Base-by-base conservation (phyloP, 2,888 invertebrate species). In the Hedya salicella region DNA sequence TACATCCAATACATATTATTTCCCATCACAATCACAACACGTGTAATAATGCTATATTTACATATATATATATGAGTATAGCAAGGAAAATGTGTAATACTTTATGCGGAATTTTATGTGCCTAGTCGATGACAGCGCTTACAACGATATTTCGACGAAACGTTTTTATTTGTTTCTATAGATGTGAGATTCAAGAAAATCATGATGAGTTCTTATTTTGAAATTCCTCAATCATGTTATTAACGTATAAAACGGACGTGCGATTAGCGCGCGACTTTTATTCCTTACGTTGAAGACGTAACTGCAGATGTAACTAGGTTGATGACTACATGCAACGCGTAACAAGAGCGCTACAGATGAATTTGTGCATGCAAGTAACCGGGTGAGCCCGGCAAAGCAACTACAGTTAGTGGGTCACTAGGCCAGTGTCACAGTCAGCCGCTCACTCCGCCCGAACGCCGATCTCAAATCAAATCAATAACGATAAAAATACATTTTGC, bases 361-460 rank as follows among this genome's bases (percentile, higher is more conserved):
- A 83, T 78, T 82, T 83, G 81, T 79, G 78, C 74, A 83, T 85
- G 82, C 77, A 72, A 77, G 76, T 73, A 54, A 57, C 39, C 53
- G 39, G 69, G 69, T 69, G 73, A 71, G 61, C 69, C 66, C 68
- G 74, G 69, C 71, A 72, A 72, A 71, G n/a, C 68, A 71, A 73
- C 70, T 74, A 73, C 71, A 78, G 70, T 72, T 73, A 78, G 78
- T 83, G 75, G 87, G 88, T 88, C 83, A 89, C 71, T 72, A 68
- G 85, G 87, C 81, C 89, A 89, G 87, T 89, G 89, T 85, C 88
- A 79, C 75, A 68, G 71, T 75, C 75, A 71, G 67, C 68, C 61
- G 59, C 70, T 44, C 40, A 46, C 52, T 17, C 30, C 25, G 13
- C 14, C 19, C 17, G 9, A 32, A 5, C 19, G 14, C 39, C 52